phyloP scores from a whole-genome alignment of 2,113 vertebrate genomes.

The Myotis brandtii region DNA sequence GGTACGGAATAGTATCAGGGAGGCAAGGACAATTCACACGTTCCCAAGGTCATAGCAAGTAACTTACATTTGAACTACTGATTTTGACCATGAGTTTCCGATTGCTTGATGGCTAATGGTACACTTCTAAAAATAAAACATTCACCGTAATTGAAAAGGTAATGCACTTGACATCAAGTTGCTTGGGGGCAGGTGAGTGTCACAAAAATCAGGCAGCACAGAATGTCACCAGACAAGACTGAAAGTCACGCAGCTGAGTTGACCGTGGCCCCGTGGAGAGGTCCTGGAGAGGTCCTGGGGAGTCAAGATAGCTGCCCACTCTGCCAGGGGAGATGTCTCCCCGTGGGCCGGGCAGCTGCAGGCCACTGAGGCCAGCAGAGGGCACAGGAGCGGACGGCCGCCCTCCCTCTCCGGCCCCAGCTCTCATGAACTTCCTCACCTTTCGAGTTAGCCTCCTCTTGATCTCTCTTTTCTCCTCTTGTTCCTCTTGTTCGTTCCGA shows the following conservation, averaged over 20 bases:
- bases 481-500: slow-evolving; percentile 97
- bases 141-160: neutral
- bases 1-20: neutral
- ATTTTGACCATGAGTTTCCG: slow-evolving; percentile 25
- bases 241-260: neutral
- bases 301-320: accelerated
- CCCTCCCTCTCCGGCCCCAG: neutral
- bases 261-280: neutral
- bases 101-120: neutral
- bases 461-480: slow-evolving; percentile 98
- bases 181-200: neutral
- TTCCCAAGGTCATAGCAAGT: neutral
- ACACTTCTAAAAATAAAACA: neutral
- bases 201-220: neutral
- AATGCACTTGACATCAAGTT: neutral
- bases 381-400: neutral
- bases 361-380: neutral
- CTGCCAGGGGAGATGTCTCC: neutral
- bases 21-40: neutral
- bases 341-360: accelerated
- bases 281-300: accelerated
- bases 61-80: neutral
- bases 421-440: slow-evolving; percentile 86
- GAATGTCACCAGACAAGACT: neutral
- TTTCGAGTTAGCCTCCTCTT: slow-evolving; percentile 96